Conservation (phyloP, 2,888 invertebrate genomes). For the Melanchra persicariae region DNA sequence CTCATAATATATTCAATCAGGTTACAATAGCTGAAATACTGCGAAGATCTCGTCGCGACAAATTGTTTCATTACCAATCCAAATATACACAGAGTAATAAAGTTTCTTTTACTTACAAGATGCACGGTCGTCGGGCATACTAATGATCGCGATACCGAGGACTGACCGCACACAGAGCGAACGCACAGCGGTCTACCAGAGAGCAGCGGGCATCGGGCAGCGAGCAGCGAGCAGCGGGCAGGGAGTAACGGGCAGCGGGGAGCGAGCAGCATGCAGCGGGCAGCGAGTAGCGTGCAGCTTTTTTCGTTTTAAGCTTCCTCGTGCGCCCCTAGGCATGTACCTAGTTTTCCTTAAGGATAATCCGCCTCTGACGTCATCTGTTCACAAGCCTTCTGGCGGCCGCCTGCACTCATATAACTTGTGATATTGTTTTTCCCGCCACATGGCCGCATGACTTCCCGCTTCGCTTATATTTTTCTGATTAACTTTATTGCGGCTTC, state of each 20-base stretch:
- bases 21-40: conserved; percentile 30
- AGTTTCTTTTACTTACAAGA: conserved; percentile 40
- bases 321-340: too few species aligned
- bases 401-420: conserved; percentile 49
- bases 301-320: too few species aligned
- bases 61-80: conserved; percentile 42
- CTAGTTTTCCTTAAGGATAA: too few species aligned
- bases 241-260: too few species aligned
- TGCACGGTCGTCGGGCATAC: conserved; percentile 30
- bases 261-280: too few species aligned
- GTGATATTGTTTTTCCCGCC: conserved; percentile 42
- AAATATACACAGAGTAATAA: conserved; percentile 44
- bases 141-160: conserved; percentile 5
- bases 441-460: conserved; percentile 32
- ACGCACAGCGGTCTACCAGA: too few species aligned
- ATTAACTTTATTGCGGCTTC: conserved; percentile 48
- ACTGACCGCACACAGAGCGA: neutral
- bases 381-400: conserved; percentile 9
- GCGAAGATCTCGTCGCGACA: conserved; percentile 30
- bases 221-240: too few species aligned
- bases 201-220: too few species aligned
- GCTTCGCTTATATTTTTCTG: conserved; percentile 29
- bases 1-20: conserved; percentile 38
- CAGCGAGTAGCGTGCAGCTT: too few species aligned
- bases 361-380: conserved; percentile 6